Evolutionary conservation across 2,888 invertebrate species (phyloP), one percentile per base, ranked within the genome.

Genomic region (Entomobrya proxima): DNA sequence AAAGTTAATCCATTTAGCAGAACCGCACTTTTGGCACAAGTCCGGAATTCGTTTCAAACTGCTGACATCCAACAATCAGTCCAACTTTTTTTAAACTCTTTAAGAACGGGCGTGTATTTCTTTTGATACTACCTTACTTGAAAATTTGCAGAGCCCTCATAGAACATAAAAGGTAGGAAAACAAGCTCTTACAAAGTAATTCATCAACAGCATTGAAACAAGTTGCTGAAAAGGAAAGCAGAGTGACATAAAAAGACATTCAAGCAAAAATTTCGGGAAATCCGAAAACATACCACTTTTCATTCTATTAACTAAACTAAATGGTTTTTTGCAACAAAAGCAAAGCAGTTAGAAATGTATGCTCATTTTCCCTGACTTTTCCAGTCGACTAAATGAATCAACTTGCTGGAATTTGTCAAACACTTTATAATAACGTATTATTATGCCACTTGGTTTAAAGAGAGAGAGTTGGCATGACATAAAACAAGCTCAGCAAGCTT

Each of bases 351-450:
- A 44, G 15, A 7, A 44, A n/a, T 55, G 30, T 58, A 30, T 30
- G 15, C n/a, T 30, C 5, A 58, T 27, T 58, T 58, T 58, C 58
- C 37, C 64, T 37, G 35, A 27, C 64, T 21, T 21, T 67, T 67
- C 64, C 37, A 67, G 21, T 67, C 37, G 37, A 67, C n/a, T n/a
- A n/a, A n/a, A 37, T 67, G 13, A 67, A 37, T 67, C 64, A 67
- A 67, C 64, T 37, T 21, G 1, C n/a, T 67, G 15, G n/a, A 67
- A 21, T 37, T 37, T 4, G 3, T 21, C 32, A 67, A 37, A 11
- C 64, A 3, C 4, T 30, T 58, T 37, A 27, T 2, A 67, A 18
- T 18, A 37, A 37, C 37, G 35, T 67, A 35, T 67, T 18, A 67
- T n/a, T 55, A 55, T n/a, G 61, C 32, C 35, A 2, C 1, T 64